Percentiles rank a stretch among this genome's conserved stretches.
These are phyloP conservation scores for Dinocampus coccinellae DNA, from an alignment of 2,888 invertebrate species.

Conservation along the genomic window DNA sequence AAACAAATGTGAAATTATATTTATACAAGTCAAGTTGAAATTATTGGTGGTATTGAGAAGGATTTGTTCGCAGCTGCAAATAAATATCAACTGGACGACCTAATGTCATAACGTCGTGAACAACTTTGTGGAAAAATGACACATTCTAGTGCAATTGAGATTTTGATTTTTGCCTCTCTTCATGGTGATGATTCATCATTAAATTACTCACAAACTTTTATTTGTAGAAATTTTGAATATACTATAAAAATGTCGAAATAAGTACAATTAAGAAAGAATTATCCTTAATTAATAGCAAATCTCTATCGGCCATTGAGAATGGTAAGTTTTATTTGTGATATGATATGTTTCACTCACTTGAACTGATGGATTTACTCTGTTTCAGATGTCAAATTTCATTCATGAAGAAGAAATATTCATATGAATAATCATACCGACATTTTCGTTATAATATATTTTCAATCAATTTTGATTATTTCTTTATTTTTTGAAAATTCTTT, in stretches of 20 bases:
- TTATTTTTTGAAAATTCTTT: no score
- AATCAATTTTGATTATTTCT: no score
- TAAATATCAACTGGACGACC: background rate
- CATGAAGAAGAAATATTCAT: no score
- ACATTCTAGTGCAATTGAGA: background rate
- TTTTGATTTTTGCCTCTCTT: background rate
- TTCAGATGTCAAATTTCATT: no score
- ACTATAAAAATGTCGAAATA: background rate
- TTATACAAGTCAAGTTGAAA: constrained; percentile 14
- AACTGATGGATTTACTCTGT: no score
- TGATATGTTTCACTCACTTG: no score
- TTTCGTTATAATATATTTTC: no score
- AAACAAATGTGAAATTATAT: constrained; percentile 9
- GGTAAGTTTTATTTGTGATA: no score
- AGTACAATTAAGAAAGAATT: background rate
- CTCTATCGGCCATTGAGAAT: no score
- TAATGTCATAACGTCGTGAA: constrained; percentile 3
- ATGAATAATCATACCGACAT: no score
- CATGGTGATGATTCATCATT: background rate
- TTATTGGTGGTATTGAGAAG: background rate
- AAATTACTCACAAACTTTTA: background rate
- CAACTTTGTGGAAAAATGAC: background rate
- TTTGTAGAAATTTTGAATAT: background rate
- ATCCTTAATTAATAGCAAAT: background rate
- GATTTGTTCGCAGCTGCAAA: constrained; percentile 15